Evolutionary conservation across 2,113 vertebrate species (phyloP), one percentile per base, ranked within the genome.

Genomic region (Microtus pennsylvanicus): DNA sequence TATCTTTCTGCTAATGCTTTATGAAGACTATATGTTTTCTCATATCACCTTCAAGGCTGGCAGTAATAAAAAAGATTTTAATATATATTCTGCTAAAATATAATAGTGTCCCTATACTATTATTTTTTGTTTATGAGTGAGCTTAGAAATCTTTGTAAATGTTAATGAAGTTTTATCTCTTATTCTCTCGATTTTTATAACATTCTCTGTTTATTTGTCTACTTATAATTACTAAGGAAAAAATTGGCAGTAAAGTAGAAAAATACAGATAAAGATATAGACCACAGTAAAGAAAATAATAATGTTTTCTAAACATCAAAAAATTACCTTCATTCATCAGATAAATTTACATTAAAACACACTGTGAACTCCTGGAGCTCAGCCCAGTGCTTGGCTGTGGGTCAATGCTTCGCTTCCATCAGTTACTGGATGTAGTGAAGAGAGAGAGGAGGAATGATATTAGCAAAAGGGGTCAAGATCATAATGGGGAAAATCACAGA

Each of bases 271-370:
- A 72, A 30, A 86, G 9, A 11, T 69, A 58, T 38, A 89, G 12
- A 14, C 28, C 5, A 63, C 35, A 58, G 42, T n/a, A 92, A 87
- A 92, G 12, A 52, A 88, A 94, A 90, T 87, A n/a, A 94, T 47
- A 76, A 67, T 94, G 63, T 2, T 93, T 92, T n/a, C 63, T 75
- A n/a, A 94, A 28, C 74, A 85, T 45, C 16, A 92, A 94, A 95
- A 74, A 86, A 50, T 89, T 83, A 77, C 35, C 24, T 47, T 89
- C 38, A 78, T 45, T 90, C 9, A 0, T 88, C 80, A 65, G 22
- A 80, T 14, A 92, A 92, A 81, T 96, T 65, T 17, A 4, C 47
- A 28, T 75, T 80, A 72, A 83, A 83, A 83, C 9, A 28, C n/a
- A 42, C 8, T 63, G 7, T 63, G 35, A 63, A 83, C 13, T 83